Evolutionary conservation across 2,888 invertebrate species (phyloP), one percentile per base, ranked within the genome.

Genomic region (Folsomia manolachei): DNA sequence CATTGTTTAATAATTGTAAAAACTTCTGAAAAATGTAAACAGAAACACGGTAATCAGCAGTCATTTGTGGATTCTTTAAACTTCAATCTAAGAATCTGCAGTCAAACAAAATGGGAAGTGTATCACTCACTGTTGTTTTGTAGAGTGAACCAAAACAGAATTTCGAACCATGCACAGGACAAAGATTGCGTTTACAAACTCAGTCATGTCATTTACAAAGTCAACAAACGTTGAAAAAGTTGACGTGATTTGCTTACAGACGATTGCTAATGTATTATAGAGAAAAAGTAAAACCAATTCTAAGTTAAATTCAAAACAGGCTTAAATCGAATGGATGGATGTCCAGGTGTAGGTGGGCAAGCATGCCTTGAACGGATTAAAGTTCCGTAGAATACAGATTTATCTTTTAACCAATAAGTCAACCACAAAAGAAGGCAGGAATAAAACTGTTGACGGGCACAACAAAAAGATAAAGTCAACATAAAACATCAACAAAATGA

Each of bases 221-320:
- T 66, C 66, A 66, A 66, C 66, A 66, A 23, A 64, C n/a, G 66
- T 39, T 51, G 52, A 66, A 66, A n/a, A 52, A 39, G 39, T 52
- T 51, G 4, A 66, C 66, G 66, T 66, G 66, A 66, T 66, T 66
- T 66, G 66, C 52, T n/a, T 66, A 51, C 66, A 66, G 19, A 66
- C 66, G 66, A 39, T 66, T 66, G 66, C 23, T 66, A 66, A 66
- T 21, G 39, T 39, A 39, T 39, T 39, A 14, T 14, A 39, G 39
- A 39, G 39, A 39, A 9, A n/a, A 14, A 39, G 39, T 39, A 14
- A 39, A 39, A 14, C n/a, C n/a, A n/a, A n/a, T n/a, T n/a, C n/a
- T n/a, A n/a, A n/a, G n/a, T n/a, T n/a, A n/a, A n/a, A n/a, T n/a
- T n/a, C 7, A 14, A 39, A 39, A 14, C 4, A 39, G 39, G 39